Base-by-base conservation (phyloP, 1,140 invertebrate genomes). In the Radopholus similis region DNA sequence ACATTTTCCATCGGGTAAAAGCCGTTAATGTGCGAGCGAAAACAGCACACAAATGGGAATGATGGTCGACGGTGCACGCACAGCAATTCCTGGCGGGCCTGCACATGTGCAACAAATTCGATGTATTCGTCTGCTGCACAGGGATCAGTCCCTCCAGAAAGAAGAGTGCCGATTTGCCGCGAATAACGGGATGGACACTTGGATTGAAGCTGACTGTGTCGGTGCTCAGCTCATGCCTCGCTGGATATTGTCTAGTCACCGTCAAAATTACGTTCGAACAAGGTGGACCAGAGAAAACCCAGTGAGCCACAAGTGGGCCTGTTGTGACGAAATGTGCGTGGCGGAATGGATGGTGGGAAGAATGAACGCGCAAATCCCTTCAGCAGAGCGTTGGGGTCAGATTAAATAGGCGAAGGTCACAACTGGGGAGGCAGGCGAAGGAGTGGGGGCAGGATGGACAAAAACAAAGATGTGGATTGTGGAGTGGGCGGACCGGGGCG, bases 181-280 rank as follows among this genome's bases (percentile, higher is more conserved):
- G 28, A 23, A 51, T 56, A 18, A 56, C 54, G 23, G 18, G 34
- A 2, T 15, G 2, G 21, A 11, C 37, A 34, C n/a, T 35, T 18
- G 5, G 9, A 15, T 38, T 38, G 11, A 58, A n/a, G n/a, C n/a
- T n/a, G n/a, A n/a, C n/a, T n/a, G n/a, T n/a, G n/a, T n/a, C n/a
- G n/a, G n/a, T n/a, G 4, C 30, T 32, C 18, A 51, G 13, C 26
- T 30, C 59, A 13, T 18, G 30, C 35, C 59, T 42, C 59, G 30
- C 59, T 62, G 49, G 59, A 34, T 62, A 49, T 42, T 62, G 59
- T 62, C 59, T 62, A 62, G 59, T 62, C 59, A 62, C 59, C 59
- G 49, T 42, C 40, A 35, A 40, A 28, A 18, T 47, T 11, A 11
- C 11, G 11, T 21, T 62, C 21, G n/a, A 11, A 13, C n/a, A 42